Base-by-base conservation (phyloP, 92 coral and sea anemone species). In the Zoanthus gigantus region DNA sequence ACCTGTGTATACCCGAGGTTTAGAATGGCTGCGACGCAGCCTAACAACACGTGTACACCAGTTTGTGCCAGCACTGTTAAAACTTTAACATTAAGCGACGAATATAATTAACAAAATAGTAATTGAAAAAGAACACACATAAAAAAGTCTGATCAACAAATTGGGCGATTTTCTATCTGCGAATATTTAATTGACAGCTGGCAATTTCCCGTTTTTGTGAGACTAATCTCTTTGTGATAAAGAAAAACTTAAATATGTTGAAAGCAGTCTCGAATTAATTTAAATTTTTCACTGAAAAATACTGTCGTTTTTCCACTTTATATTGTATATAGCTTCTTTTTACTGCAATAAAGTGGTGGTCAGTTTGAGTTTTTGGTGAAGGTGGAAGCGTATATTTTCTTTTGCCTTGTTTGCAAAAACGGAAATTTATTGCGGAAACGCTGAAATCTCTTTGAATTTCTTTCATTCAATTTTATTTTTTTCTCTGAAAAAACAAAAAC, bases 351-450 rank as follows among this genome's bases (percentile, higher is more conserved):
- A 16, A 6, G 47, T 58, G 23, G 23, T 44, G 44, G 16, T 42
- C 14, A 7, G 0, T 46, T 63, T 60, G 44, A 80, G 14, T 9
- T 45, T 28, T 29, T 63, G 23, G 8, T 50, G 31, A 63, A 9
- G 63, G 15, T 16, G 44, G 46, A 8, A 42, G 32, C 16, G 5
- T 45, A 3, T 77, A 47, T 77, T 77, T 77, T 44, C 46, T 16
- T 54, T 54, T 77, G 42, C 42, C 66, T 12, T 77, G 44, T 77
- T 53, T 52, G 63, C 9, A 23, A 53, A 5, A 52, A 31, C 67
- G 82, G 82, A 77, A 77, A 77, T 31, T 31, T 77, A 13, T 15
- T 29, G 48, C 82, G 82, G 82, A 77, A 77, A 30, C 47, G 68
- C 65, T 63, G n/a, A 31, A 31, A 52, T 30, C 52, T 30, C 14